Percentiles rank a stretch among this genome's conserved stretches.
These are phyloP conservation scores for Pentamera pediparva DNA, from an alignment of 53 echinoderm and acorn worm species.

Conservation along the genomic window DNA sequence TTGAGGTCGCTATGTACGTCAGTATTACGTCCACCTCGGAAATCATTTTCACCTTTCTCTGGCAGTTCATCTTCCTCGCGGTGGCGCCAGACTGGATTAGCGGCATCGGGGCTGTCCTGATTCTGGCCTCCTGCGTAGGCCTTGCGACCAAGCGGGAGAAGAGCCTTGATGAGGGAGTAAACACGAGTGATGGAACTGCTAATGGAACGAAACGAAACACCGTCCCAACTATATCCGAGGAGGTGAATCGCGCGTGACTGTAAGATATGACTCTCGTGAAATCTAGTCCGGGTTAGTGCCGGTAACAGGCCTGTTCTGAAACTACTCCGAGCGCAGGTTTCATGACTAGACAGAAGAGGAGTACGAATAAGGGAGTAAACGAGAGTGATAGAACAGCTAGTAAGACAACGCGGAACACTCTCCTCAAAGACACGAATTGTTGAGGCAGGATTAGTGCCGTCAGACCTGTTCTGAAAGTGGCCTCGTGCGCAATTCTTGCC, in stretches of 20 bases:
- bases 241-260: not conserved
- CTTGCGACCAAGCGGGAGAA: conserved; percentile 11
- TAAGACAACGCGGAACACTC: no score
- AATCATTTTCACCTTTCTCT: conserved; percentile 9
- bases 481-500: no score
- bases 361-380: no score
- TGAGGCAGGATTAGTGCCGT: no score
- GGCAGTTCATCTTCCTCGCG: not conserved
- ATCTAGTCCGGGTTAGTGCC: not conserved
- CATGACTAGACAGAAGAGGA: no score
- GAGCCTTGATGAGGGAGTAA: not conserved
- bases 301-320: no score
- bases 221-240: not conserved
- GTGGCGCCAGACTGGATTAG: conserved; percentile 15
- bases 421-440: no score
- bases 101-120: conserved; percentile 2
- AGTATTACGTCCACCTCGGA: conserved; percentile 20
- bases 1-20: conserved; percentile 26
- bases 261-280: not conserved
- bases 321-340: no score
- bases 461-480: no score
- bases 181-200: not conserved
- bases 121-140: conserved; percentile 19
- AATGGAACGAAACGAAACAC: no score
- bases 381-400: no score